Conservation (phyloP, 2,797 vertebrate genomes). For the Platalea minor region DNA sequence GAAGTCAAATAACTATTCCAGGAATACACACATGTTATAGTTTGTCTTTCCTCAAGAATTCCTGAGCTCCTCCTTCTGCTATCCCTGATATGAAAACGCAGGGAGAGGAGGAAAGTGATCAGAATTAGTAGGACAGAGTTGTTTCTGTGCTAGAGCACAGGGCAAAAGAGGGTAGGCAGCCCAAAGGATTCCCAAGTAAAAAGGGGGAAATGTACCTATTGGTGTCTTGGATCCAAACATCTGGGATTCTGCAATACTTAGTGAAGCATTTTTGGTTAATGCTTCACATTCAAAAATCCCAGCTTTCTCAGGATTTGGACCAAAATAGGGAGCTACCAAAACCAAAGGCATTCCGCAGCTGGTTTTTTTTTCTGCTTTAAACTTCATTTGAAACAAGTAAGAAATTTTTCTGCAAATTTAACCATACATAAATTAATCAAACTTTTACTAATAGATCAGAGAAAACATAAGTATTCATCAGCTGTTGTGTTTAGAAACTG, state of each 20-base stretch:
- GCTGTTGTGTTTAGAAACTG: background rate
- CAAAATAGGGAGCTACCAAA: background rate
- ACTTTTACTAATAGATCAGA: background rate
- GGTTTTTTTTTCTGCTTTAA: background rate
- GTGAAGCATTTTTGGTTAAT: background rate
- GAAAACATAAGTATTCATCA: background rate
- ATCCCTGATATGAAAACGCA: background rate
- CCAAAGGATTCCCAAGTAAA: background rate
- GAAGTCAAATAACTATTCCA: background rate
- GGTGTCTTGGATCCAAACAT: background rate
- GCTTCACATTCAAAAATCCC: background rate
- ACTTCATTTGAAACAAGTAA: background rate
- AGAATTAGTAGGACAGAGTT: background rate
- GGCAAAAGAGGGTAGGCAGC: background rate
- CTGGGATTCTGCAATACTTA: background rate
- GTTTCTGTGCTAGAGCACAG: background rate
- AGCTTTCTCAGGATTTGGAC: background rate
- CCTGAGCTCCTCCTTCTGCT: background rate
- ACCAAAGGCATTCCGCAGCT: background rate
- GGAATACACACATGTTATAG: background rate
- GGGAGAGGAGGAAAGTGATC: background rate
- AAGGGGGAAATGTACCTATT: background rate
- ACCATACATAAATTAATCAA: background rate
- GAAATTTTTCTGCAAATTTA: background rate
- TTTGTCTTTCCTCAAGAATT: background rate